Evolutionary conservation across 2,888 invertebrate species (phyloP), one percentile per base, ranked within the genome.

Genomic region (Lamellibrachia columna): DNA sequence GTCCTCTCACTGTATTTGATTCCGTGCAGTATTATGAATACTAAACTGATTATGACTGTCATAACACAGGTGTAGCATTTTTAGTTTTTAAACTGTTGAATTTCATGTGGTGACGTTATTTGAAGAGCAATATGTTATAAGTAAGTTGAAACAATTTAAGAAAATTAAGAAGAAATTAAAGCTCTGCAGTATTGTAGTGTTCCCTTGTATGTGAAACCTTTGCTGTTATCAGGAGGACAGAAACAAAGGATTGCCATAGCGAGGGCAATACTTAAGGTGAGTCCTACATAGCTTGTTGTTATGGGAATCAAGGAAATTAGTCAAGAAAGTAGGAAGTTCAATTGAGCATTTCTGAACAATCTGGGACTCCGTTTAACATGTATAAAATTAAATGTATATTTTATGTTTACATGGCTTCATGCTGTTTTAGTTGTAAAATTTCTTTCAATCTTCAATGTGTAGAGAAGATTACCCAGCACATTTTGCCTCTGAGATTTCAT

Each of bases 171-270:
- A 75, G n/a, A 75, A 6, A 75, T 75, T 75, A n/a, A 22, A n/a
- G n/a, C 75, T 15, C 15, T 22, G 6, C 40, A 40, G 40, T 40
- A 40, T 40, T 40, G 40, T 40, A 40, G 40, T 40, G 40, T 0
- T 40, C 40, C 40, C 40, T 40, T 75, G 3, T 75, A 75, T 75
- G 2, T 75, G 75, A 22, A 75, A 75, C 22, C 15, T 3, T 75
- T 75, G 11, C 75, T 75, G 15, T n/a, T 75, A 55, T 15, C 93
- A 96, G 97, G 97, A 60, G 99, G 99, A 0, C 99, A 99, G 97
- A 98, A 98, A 95, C 99, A 99, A 96, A 97, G 99, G 94, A 98
- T 99, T 53, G 99, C 99, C 55, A 98, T 99, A 95, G 99, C 99
- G 0, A 97, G 99, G 94, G 99, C 99, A 22, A 97, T 99, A 75